phyloP scores from a whole-genome alignment of 2,113 vertebrate genomes.

The Indicator maculatus region DNA sequence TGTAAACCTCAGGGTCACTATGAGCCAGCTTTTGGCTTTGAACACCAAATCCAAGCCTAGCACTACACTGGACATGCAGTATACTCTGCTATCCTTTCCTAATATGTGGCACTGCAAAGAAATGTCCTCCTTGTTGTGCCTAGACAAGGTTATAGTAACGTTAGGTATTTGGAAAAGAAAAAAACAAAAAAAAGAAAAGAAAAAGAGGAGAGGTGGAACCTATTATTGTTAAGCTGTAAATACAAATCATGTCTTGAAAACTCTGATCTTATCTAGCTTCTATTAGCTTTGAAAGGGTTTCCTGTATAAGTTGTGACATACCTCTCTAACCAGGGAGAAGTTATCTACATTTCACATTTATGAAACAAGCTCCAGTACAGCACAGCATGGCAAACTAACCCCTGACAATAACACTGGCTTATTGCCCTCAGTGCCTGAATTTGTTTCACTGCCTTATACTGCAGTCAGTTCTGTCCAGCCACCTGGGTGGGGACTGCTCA shows the following conservation, averaged over 20 bases:
- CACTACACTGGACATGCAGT: neutral
- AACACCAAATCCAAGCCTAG: neutral
- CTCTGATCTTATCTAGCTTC: neutral
- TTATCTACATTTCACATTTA: neutral
- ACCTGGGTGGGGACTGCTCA: neutral
- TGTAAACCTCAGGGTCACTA: neutral
- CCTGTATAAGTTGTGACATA: neutral
- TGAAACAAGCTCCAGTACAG: neutral
- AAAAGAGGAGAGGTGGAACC: neutral
- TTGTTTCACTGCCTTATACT: neutral
- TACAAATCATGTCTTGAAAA: neutral
- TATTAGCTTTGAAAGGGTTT: neutral
- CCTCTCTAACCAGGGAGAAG: neutral
- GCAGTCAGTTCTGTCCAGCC: neutral
- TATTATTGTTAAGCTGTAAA: neutral
- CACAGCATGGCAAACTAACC: neutral
- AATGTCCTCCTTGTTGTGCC: neutral
- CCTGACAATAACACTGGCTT: neutral
- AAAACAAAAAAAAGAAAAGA: rapidly evolving
- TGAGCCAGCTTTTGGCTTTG: neutral
- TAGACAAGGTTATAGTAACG: neutral
- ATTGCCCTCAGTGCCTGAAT: neutral
- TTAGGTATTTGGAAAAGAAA: neutral
- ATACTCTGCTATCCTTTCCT: neutral
- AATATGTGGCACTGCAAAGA: neutral